Evolutionary conservation across 2,113 vertebrate species (phyloP).

Genomic region (Oreochromis aureus): DNA sequence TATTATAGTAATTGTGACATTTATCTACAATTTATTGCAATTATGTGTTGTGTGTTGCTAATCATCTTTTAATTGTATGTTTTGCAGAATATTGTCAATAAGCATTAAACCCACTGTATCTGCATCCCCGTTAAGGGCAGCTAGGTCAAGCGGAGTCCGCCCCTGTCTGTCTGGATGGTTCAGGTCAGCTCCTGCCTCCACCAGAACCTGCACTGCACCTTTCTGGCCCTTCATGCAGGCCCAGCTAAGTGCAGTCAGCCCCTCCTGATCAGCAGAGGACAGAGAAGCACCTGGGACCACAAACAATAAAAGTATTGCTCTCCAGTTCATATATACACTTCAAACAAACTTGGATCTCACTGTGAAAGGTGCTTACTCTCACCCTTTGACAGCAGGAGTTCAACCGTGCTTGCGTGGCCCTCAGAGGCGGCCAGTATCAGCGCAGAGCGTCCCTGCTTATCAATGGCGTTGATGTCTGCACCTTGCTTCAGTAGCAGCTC

Average conservation of each 20-base stretch:
- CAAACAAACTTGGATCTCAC: neutral
- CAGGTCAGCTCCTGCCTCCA: slow-evolving; percentile 83
- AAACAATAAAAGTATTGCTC: neutral
- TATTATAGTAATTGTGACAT: neutral
- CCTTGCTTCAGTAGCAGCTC: slow-evolving; percentile 82
- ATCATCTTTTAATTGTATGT: neutral
- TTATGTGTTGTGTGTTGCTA: neutral
- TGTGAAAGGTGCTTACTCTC: neutral
- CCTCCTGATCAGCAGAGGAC: slow-evolving; percentile 87
- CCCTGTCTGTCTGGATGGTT: slow-evolving; percentile 91
- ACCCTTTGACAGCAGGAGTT: slow-evolving; percentile 90
- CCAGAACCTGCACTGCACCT: slow-evolving; percentile 80
- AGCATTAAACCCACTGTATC: slow-evolving; percentile 81
- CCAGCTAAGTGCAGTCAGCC: slow-evolving; percentile 88
- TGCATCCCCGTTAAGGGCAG: slow-evolving; percentile 91
- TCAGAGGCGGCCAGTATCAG: slow-evolving; percentile 93
- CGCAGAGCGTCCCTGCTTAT: slow-evolving; percentile 88
- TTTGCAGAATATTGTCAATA: neutral
- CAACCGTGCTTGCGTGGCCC: slow-evolving; percentile 82
- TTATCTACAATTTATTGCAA: neutral
- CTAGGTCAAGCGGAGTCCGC: slow-evolving; percentile 89
- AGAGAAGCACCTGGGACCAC: slow-evolving; percentile 76
- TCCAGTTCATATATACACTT: neutral
- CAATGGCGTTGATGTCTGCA: slow-evolving; percentile 80
- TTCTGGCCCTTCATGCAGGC: slow-evolving; percentile 92